phyloP scores from a whole-genome alignment of 2,113 vertebrate genomes.

The Toxotes jaculatrix region DNA sequence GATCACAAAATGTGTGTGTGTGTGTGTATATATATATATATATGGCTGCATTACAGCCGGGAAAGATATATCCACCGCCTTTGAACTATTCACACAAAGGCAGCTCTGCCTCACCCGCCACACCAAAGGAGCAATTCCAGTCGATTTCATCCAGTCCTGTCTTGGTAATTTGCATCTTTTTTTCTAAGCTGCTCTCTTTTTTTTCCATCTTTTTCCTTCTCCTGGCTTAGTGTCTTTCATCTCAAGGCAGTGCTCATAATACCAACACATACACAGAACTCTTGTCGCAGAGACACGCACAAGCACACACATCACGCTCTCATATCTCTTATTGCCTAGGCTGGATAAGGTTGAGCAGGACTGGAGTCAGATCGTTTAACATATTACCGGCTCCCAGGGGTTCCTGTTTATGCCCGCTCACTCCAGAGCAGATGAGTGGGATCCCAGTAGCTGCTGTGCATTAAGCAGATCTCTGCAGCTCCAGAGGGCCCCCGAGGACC shows the following conservation, averaged over 20 bases:
- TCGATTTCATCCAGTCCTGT: constrained; percentile 62
- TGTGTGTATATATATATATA: constrained; percentile 39
- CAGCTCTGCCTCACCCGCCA: constrained; percentile 22
- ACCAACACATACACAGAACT: constrained; percentile 45
- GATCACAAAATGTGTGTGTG: constrained; percentile 5
- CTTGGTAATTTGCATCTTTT: constrained; percentile 69
- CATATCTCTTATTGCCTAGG: constrained; percentile 52
- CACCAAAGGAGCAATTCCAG: constrained; percentile 66
- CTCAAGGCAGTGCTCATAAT: constrained; percentile 46
- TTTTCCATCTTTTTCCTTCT: constrained; percentile 12
- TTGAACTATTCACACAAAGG: constrained; percentile 68
- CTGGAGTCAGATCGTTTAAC: constrained; percentile 75
- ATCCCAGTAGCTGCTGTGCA: constrained; percentile 59
- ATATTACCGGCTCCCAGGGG: constrained; percentile 70
- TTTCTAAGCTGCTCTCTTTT: constrained; percentile 50
- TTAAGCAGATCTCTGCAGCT: constrained; percentile 64
- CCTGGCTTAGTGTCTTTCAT: constrained; percentile 61
- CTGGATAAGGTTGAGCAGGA: constrained; percentile 59
- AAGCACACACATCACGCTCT: constrained; percentile 46
- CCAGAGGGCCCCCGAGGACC: constrained; percentile 21
- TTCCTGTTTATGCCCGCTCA: constrained; percentile 70
- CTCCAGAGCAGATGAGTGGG: constrained; percentile 63
- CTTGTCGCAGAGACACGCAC: constrained; percentile 35
- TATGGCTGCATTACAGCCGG: constrained; percentile 35
- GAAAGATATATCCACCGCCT: constrained; percentile 37